Base-by-base conservation (phyloP, 2,797 vertebrate genomes). In the Passerculus sandwichensis region DNA sequence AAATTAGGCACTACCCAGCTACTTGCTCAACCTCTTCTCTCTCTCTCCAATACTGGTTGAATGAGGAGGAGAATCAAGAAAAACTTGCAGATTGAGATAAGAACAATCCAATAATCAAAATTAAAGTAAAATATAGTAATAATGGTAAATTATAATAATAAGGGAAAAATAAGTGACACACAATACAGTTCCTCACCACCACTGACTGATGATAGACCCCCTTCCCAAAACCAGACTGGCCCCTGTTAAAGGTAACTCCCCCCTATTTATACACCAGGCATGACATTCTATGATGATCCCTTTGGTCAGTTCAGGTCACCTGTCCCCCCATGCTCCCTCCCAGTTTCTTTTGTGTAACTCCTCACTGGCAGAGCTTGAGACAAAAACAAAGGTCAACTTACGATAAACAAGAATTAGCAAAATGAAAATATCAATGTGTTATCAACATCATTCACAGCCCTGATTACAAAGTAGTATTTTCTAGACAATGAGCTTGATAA, bases 181-280 rank as follows among this genome's bases (percentile, higher is more conserved):
- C 4, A 64, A 36, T 22, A 23, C 12, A 69, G 9, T 27, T 10
- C 5, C 56, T 75, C 42, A 62, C 19, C 13, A 69, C 26, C 27
- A 36, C 26, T 36, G 30, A 20, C 3, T 0, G 1, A 48, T 36
- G 18, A 7, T 27, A 75, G 30, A 34, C 1, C 1, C 8, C 11
- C 15, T 70, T 32, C 6, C 21, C 26, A 34, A 64, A 71, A 34
- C 5, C 50, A 57, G 15, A 32, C 1, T 36, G 10, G 26, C 3
- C 42, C 21, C 15, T 7, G 4, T 42, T 75, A 12, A 26, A 61
- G 26, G 30, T 17, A 42, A 27, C 2, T 36, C 36, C 27, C 11
- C 5, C 34, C 18, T 61, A 5, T 48, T 48, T 42, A 36, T 36
- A 13, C 17, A 40, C 15, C 7, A 30, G 34, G n/a, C 20, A 22